These are phyloP conservation scores for Chaetorhynchus papuensis DNA, from an alignment of 2,113 vertebrate species.

Conservation along the genomic window DNA sequence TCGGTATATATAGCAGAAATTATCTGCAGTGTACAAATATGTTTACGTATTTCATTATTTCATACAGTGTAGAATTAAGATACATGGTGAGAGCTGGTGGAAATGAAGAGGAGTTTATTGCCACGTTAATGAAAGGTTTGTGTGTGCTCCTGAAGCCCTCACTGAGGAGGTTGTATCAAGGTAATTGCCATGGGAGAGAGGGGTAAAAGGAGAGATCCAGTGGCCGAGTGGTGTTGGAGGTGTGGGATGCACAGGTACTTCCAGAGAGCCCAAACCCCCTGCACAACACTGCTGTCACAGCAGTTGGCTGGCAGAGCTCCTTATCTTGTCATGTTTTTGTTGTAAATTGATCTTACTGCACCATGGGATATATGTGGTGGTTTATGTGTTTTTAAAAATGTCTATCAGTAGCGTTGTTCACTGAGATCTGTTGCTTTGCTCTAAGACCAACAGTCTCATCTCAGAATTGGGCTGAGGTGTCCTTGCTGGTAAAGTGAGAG, in stretches of 20 bases:
- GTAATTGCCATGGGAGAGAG: not conserved
- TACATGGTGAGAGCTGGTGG: not conserved
- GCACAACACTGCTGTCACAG: accelerated
- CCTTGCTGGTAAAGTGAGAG: not conserved
- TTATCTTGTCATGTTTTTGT: not conserved
- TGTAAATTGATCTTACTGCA: not conserved
- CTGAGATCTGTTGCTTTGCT: not conserved
- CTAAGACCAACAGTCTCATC: not conserved
- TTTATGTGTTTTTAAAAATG: not conserved
- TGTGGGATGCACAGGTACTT: not conserved
- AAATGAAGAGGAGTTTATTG: not conserved
- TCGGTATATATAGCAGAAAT: not conserved
- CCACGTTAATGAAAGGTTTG: not conserved
- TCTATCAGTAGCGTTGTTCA: not conserved
- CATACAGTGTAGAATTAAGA: not conserved
- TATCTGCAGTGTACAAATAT: not conserved
- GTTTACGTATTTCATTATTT: not conserved
- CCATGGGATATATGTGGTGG: not conserved
- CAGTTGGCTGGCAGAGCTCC: not conserved
- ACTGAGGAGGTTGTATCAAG: accelerated
- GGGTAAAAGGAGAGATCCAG: not conserved
- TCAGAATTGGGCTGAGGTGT: not conserved
- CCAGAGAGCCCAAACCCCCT: not conserved
- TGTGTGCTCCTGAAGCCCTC: not conserved
- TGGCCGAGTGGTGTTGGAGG: not conserved